Evolutionary conservation across 2,888 invertebrate genomes (phyloP).

Genomic region (Stenodera caucasica): DNA sequence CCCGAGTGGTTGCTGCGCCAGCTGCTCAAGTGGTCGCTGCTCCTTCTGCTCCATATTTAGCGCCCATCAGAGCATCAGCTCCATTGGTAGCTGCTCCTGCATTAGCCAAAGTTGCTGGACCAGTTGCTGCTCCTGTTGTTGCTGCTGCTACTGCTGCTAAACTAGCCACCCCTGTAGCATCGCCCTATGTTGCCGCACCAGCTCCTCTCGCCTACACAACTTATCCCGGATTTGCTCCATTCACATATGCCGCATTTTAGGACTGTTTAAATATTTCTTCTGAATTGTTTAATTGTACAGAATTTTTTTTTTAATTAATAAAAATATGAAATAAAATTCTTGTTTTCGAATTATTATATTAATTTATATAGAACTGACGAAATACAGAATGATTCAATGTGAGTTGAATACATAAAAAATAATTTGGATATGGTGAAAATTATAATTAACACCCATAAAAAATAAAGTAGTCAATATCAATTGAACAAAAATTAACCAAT

Average conservation of each 20-base stretch:
- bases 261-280: constrained; percentile 10
- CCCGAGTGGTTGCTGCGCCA: constrained; percentile 40
- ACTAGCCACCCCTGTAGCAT: constrained; percentile 51
- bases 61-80: too few species aligned
- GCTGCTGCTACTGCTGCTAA: constrained; percentile 27
- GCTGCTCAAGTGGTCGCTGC: constrained; percentile 36
- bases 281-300: constrained; percentile 19
- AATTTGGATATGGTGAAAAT: too few species aligned
- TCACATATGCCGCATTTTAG: constrained; percentile 28
- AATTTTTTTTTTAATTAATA: constrained; percentile 8
- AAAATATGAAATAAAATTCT: not conserved
- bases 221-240: constrained; percentile 33
- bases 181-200: constrained; percentile 53
- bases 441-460: too few species aligned
- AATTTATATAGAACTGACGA: too few species aligned
- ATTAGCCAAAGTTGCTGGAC: constrained; percentile 19
- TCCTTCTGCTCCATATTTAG: too few species aligned
- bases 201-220: constrained; percentile 54
- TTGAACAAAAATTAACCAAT: too few species aligned
- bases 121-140: constrained; percentile 29
- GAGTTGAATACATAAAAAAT: too few species aligned
- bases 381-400: too few species aligned
- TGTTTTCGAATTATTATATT: constrained; percentile 6
- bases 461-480: too few species aligned
- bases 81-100: constrained; percentile 14